A percentile compares a stretch with the other conserved stretches of the same genome.
These are phyloP conservation scores for Cataglyphis albicans DNA, from an alignment of 2,888 invertebrate species.

Conservation along the genomic window DNA sequence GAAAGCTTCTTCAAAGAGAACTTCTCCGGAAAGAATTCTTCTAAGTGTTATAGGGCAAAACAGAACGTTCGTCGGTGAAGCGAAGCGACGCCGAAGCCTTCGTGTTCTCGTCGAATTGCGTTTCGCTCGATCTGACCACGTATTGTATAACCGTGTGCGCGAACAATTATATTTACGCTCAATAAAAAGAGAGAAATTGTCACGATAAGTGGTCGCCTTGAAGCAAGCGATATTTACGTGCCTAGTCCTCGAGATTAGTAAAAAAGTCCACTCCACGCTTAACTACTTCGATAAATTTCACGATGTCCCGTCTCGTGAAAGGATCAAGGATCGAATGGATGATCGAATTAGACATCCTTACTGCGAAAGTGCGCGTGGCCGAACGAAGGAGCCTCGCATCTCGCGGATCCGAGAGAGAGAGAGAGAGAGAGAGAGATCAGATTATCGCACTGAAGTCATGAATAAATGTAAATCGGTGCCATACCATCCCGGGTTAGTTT, in stretches of 20 bases:
- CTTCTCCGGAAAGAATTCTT: neutral
- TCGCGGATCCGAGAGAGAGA: neutral
- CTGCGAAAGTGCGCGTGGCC: conserved; percentile 12
- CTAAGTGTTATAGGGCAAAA: neutral
- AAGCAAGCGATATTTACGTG: conserved; percentile 24
- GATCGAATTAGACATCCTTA: conserved; percentile 45
- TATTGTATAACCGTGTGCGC: conserved; percentile 31
- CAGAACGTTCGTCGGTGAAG: neutral
- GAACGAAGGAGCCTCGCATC: conserved; percentile 16
- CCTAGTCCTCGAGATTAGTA: neutral
- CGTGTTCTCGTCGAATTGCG: conserved; percentile 28
- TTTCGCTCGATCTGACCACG: neutral
- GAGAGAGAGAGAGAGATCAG: conserved; percentile 9
- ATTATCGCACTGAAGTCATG: conserved; percentile 46
- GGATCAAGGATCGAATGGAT: neutral
- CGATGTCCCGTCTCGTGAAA: conserved; percentile 16
- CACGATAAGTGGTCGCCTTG: conserved; percentile 52
- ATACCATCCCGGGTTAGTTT: conserved; percentile 18
- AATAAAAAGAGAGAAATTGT: conserved; percentile 44
- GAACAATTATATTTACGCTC: conserved; percentile 54
- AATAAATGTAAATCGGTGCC: conserved; percentile 53
- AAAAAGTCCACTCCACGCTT: conserved; percentile 15
- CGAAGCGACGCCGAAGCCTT: conserved; percentile 15
- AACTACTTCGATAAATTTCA: conserved; percentile 30
- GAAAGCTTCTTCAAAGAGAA: neutral